Conservation (phyloP, 1,140 invertebrate genomes). For the Lordiphosa stackelbergi region DNA sequence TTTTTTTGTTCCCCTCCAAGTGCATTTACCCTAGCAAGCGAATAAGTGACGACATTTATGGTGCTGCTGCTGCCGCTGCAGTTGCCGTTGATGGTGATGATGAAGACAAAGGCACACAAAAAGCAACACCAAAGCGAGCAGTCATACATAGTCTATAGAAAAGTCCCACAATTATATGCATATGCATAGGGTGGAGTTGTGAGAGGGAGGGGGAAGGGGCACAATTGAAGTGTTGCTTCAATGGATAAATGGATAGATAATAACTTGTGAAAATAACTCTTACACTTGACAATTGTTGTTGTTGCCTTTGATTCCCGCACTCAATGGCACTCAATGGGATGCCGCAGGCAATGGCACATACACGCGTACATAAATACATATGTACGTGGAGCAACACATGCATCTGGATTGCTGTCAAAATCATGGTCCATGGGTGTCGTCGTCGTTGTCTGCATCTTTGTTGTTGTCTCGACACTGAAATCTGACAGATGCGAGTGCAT, state of each 20-base stretch:
- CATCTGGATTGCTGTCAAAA: constrained; percentile 49
- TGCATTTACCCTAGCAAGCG: constrained; percentile 55
- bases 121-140: constrained; percentile 30
- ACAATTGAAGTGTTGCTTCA: constrained; percentile 58
- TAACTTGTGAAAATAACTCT: constrained; percentile 74
- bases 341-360: constrained; percentile 13
- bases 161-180: constrained; percentile 1
- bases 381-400: constrained; percentile 3
- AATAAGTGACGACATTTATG: constrained; percentile 35
- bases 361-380: constrained; percentile 5
- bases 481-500: constrained; percentile 70
- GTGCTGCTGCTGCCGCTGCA: constrained; percentile 14
- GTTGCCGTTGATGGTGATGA: constrained; percentile 9
- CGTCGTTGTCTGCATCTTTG: constrained; percentile 11
- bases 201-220: neutral
- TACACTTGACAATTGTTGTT: constrained; percentile 52
- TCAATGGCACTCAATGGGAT: constrained; percentile 28
- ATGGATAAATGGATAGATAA: constrained; percentile 73
- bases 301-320: constrained; percentile 28
- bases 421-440: constrained; percentile 50
- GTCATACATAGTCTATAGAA: constrained; percentile 30
- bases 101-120: constrained; percentile 19
- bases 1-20: constrained; percentile 42
- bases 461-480: constrained; percentile 60
- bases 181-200: too few species aligned